A percentile compares a stretch with the other conserved stretches of the same genome.
These are phyloP conservation scores for Eupithecia centaureata DNA, from an alignment of 2,888 invertebrate species.

Conservation along the genomic window DNA sequence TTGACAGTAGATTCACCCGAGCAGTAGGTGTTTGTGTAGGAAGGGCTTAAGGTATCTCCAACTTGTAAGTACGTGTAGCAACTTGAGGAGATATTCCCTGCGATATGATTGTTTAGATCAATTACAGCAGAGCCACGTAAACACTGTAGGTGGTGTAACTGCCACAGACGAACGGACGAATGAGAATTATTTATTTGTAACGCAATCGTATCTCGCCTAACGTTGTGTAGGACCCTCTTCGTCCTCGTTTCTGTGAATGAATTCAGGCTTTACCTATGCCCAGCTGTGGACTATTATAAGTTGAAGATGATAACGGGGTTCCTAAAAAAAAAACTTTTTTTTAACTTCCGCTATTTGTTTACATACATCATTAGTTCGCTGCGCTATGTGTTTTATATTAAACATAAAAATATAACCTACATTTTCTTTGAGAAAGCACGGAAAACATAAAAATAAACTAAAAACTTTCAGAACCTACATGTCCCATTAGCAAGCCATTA, in stretches of 20 bases:
- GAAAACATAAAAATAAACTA: not conserved
- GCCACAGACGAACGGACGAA: not conserved
- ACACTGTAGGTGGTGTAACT: not conserved
- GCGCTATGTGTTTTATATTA: too few relatives aligned
- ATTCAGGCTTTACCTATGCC: too few relatives aligned
- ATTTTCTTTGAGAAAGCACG: not conserved
- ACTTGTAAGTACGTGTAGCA: not conserved
- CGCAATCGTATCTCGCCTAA: too few relatives aligned
- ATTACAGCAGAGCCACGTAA: not conserved
- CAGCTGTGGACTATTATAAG: too few relatives aligned
- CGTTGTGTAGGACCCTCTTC: too few relatives aligned
- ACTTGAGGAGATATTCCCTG: not conserved
- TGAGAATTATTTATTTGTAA: too few relatives aligned
- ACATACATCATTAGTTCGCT: too few relatives aligned
- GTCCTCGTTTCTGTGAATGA: too few relatives aligned
- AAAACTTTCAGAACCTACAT: not conserved
- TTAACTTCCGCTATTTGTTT: too few relatives aligned
- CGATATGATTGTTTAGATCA: not conserved
- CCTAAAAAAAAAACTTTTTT: too few relatives aligned
- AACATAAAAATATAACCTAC: not conserved
- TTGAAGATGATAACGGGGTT: too few relatives aligned
- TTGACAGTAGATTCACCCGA: not conserved
- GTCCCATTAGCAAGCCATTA: conserved; percentile 1
- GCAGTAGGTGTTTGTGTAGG: not conserved
- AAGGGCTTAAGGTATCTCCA: not conserved